Evolutionary conservation across 2,888 invertebrate genomes (phyloP).

Genomic region (Mylabris sibirica): DNA sequence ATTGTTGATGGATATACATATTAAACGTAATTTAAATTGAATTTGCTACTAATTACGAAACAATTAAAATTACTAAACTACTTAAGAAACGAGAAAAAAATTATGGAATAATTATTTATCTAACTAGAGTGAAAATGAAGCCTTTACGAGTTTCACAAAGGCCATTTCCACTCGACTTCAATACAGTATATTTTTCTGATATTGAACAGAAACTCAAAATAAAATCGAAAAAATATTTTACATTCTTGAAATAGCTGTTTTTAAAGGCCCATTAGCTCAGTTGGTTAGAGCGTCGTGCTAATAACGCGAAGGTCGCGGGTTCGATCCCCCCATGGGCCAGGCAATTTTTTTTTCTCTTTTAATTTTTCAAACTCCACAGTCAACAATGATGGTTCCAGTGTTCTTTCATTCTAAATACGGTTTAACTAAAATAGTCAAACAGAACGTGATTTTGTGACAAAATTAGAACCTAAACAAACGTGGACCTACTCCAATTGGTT

Average conservation of each 20-base stretch:
- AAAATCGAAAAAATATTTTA: no score
- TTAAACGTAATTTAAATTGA: neutral
- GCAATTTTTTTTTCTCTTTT: slow-evolving; percentile 55
- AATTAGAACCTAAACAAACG: neutral
- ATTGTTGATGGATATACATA: neutral
- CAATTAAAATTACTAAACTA: neutral
- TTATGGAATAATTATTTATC: no score
- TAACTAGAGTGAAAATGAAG: no score
- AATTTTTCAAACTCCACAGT: neutral
- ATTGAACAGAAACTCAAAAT: no score
- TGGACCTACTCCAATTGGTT: neutral
- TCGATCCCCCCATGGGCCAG: slow-evolving; percentile 79
- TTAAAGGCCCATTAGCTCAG: slow-evolving; percentile 74
- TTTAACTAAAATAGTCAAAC: neutral
- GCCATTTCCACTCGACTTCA: no score
- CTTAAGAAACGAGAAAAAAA: neutral
- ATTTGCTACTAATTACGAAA: neutral
- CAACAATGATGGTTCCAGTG: no score
- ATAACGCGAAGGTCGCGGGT: slow-evolving; percentile 80
- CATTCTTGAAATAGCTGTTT: no score
- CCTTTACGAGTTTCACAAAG: no score
- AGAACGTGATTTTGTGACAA: neutral
- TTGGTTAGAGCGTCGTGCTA: slow-evolving; percentile 80
- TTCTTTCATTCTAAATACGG: neutral
- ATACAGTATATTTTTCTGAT: no score